Base-by-base conservation (phyloP, 2,888 invertebrate species). In the Agrenia bidenticulata region DNA sequence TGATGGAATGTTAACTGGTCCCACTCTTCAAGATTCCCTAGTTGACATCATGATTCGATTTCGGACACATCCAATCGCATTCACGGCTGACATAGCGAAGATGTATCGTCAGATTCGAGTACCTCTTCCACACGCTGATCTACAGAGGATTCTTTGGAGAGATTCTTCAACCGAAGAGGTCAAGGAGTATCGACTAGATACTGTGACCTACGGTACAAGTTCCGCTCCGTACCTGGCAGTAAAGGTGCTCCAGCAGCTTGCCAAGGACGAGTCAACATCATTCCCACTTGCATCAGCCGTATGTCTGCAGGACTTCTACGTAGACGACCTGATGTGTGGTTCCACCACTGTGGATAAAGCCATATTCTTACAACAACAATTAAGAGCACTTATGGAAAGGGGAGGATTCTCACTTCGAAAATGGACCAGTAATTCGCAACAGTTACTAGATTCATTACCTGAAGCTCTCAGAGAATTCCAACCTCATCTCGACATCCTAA, bases 141-240 rank as follows among this genome's bases (percentile, higher is more conserved):
- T 77, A 13, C 80, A 79, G 57, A 59, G 77, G 13, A 79, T 81
- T 2, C 56, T 81, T 2, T 80, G 80, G 80, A 59, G 78, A 27
- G 55, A 66, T 7, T 23, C 69, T 51, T 64, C 69, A 17, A 24
- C 56, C 4, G 63, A 77, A 15, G 64, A 67, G 9, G 55, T 77
- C 2, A 42, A 65, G 26, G 66, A 66, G 0, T 71, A 73, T 19
- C 54, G 63, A 4, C 66, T 78, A 5, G 53, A 51, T 7, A 77
- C 77, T 0, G 73, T 79, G 1, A 79, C 78, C 1, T 79, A 79
- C 45, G 78, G 79, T 0, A 77, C 75, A 1, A 70, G 77, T 1
- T 62, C 77, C 1, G 75, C 77, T 2, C 73, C 78, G 5, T 79
- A 69, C 69, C 54, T 78, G 19, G 77, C 78, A 1, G 74, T 71